These are phyloP conservation scores for Mormyrops boulengeri DNA, from an alignment of 2,797 vertebrate species.

Conservation along the genomic window DNA sequence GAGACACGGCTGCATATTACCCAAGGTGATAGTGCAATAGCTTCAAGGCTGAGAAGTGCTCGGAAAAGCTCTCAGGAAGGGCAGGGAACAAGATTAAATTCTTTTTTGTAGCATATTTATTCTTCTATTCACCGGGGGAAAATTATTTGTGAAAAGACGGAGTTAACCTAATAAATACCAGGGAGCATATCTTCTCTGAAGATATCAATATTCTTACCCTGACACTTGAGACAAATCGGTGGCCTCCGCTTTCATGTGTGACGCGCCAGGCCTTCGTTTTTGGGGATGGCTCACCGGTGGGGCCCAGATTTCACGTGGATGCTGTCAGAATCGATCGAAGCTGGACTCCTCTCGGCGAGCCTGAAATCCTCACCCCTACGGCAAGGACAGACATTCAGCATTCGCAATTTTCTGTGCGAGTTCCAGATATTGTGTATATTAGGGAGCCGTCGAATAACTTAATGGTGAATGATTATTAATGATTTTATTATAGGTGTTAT, in stretches of 20 bases:
- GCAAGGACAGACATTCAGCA: not conserved
- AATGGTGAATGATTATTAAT: not conserved
- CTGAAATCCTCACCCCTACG: not conserved
- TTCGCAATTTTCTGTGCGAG: not conserved
- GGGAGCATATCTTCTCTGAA: not conserved
- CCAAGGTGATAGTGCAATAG: constrained; percentile 61
- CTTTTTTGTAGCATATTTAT: constrained; percentile 60
- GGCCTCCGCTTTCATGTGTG: not conserved
- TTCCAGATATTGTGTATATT: not conserved
- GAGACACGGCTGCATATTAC: constrained; percentile 54
- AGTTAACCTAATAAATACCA: constrained; percentile 62
- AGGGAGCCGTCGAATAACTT: not conserved
- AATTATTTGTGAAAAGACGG: constrained; percentile 53
- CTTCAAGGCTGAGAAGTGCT: constrained; percentile 63
- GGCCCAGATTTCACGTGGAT: not conserved
- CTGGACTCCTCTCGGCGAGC: not conserved
- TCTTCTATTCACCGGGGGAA: constrained; percentile 50
- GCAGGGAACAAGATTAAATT: constrained; percentile 63
- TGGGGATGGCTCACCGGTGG: not conserved
- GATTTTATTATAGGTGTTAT: not conserved
- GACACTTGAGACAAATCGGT: not conserved
- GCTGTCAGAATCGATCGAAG: not conserved
- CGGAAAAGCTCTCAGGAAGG: constrained; percentile 60
- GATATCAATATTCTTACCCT: constrained; percentile 13
- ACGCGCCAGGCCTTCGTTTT: not conserved